Conservation (phyloP, 2,888 invertebrate genomes). For the Atethmia centrago region DNA sequence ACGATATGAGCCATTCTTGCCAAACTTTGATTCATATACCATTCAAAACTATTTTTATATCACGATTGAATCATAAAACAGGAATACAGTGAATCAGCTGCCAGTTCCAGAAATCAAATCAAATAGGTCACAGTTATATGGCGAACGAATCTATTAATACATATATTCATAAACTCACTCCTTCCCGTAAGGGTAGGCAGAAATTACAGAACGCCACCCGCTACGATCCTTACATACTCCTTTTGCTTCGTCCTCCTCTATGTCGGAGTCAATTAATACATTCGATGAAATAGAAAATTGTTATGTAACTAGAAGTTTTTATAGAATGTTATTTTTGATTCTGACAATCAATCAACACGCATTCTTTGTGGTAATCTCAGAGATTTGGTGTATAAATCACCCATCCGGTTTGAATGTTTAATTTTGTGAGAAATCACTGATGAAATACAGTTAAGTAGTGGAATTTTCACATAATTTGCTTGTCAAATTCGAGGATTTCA, state of each 20-base stretch:
- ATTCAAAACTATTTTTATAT: conserved; percentile 30
- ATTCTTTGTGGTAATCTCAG: conserved; percentile 26
- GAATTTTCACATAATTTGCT: neutral
- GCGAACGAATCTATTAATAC: conserved; percentile 36
- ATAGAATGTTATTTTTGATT: conserved; percentile 26
- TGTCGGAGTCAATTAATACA: conserved; percentile 39
- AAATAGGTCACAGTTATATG: conserved; percentile 28
- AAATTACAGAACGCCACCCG: no score
- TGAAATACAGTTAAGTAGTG: neutral
- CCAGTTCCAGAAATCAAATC: conserved; percentile 25
- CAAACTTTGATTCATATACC: conserved; percentile 32
- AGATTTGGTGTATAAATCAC: conserved; percentile 20
- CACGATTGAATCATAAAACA: conserved; percentile 30
- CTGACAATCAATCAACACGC: conserved; percentile 8
- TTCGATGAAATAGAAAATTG: conserved; percentile 19
- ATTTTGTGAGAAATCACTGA: neutral
- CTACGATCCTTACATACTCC: no score
- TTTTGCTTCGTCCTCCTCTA: no score
- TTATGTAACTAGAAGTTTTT: conserved; percentile 1
- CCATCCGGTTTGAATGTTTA: neutral
- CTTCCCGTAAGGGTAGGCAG: no score
- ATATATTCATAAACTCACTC: no score
- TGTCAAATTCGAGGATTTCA: neutral
- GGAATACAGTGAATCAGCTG: conserved; percentile 41
- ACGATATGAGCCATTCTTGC: conserved; percentile 18